Evolutionary conservation across 2,888 invertebrate genomes (phyloP).

Genomic region (Eudemis profundana): DNA sequence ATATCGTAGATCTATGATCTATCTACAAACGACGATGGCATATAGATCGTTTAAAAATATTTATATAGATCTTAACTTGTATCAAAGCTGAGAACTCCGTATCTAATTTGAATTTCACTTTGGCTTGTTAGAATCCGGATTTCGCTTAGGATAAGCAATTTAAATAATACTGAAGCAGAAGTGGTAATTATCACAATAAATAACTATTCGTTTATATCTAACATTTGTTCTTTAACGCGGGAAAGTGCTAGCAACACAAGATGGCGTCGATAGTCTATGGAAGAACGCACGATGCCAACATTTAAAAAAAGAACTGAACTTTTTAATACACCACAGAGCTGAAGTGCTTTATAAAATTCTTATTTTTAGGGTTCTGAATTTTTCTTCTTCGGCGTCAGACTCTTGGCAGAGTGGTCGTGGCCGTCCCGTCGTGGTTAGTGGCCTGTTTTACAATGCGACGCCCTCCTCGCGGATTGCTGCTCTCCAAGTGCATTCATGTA

Average conservation of each 20-base stretch:
- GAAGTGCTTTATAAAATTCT: not conserved
- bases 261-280: conserved; percentile 7
- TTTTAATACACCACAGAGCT: not conserved
- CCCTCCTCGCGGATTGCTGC: too few relatives aligned
- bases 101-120: conserved; percentile 61
- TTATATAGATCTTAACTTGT: conserved; percentile 53
- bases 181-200: conserved; percentile 49
- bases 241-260: conserved; percentile 25
- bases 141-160: conserved; percentile 44
- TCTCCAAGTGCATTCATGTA: too few relatives aligned
- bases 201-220: conserved; percentile 44
- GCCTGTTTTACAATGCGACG: too few relatives aligned
- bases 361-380: too few relatives aligned
- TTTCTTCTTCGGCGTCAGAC: too few relatives aligned
- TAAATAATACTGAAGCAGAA: conserved; percentile 65
- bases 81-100: conserved; percentile 56
- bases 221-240: conserved; percentile 43
- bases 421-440: too few relatives aligned
- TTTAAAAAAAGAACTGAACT: not conserved
- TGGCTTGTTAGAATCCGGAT: conserved; percentile 65
- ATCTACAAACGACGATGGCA: conserved; percentile 72
- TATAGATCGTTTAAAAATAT: conserved; percentile 67
- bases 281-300: not conserved
- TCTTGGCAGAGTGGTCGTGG: too few relatives aligned
- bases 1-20: conserved; percentile 64